A percentile compares a stretch with the other conserved stretches of the same genome.
phyloP scores from a whole-genome alignment of 2,113 vertebrate species.

The Scophthalmus maximus region DNA sequence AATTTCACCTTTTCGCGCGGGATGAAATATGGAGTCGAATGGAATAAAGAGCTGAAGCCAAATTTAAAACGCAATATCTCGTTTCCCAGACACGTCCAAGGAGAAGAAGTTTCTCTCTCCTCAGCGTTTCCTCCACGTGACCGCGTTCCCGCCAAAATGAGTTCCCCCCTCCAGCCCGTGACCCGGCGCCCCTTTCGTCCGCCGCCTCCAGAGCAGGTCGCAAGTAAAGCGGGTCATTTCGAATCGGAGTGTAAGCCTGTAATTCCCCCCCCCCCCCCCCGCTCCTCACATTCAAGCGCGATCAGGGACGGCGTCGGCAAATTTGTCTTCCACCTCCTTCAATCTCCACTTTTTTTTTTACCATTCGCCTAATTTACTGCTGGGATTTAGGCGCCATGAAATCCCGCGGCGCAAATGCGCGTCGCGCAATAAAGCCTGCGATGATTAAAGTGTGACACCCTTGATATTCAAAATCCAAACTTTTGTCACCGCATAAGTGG shows the following conservation, averaged over 20 bases:
- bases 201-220: neutral
- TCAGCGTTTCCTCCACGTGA: neutral
- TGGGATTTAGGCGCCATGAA: constrained; percentile 46
- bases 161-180: neutral
- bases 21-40: constrained; percentile 44
- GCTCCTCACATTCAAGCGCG: constrained; percentile 18
- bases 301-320: neutral
- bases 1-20: constrained; percentile 30
- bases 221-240: neutral
- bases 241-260: neutral
- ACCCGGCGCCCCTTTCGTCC: neutral
- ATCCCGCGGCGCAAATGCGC: constrained; percentile 38
- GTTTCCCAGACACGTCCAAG: neutral
- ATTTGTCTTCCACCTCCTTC: constrained; percentile 19
- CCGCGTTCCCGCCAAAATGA: neutral
- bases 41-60: constrained; percentile 31
- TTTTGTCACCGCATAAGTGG: constrained; percentile 41
- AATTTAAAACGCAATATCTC: constrained; percentile 25
- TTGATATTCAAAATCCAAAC: constrained; percentile 53
- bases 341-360: neutral
- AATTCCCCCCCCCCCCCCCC: constrained; percentile 39
- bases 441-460: constrained; percentile 61
- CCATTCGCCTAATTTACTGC: constrained; percentile 33
- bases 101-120: neutral
- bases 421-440: constrained; percentile 43